Evolutionary conservation across 2,888 invertebrate species (phyloP).

Genomic region (Anarsia innoxiella): DNA sequence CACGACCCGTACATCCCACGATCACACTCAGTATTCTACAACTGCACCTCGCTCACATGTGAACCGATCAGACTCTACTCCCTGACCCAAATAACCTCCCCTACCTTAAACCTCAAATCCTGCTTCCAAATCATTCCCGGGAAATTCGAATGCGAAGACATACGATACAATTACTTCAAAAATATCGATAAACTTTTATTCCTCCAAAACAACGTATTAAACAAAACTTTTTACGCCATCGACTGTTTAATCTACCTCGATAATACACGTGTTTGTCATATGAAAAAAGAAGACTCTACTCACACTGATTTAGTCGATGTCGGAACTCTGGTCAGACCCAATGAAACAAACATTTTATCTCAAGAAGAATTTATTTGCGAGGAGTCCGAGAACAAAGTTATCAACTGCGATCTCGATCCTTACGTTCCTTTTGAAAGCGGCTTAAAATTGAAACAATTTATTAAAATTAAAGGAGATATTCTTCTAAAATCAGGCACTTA

Average conservation of each 20-base stretch:
- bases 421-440: constrained; percentile 41
- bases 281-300: constrained; percentile 31
- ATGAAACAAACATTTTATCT: constrained; percentile 42
- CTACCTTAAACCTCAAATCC: constrained; percentile 32
- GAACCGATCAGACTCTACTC: constrained; percentile 34
- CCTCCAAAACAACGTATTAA: constrained; percentile 37
- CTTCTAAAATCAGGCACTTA: constrained; percentile 42
- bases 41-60: constrained; percentile 43
- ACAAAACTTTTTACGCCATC: constrained; percentile 48
- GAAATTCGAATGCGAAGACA: constrained; percentile 38
- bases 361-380: constrained; percentile 63
- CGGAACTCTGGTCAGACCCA: constrained; percentile 45
- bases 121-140: constrained; percentile 33
- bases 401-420: constrained; percentile 50
- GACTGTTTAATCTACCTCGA: constrained; percentile 57
- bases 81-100: constrained; percentile 40
- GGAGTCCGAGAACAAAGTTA: constrained; percentile 30
- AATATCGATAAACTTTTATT: constrained; percentile 55
- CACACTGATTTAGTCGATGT: constrained; percentile 42
- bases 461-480: constrained; percentile 33
- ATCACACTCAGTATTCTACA: constrained; percentile 35
- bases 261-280: constrained; percentile 51
- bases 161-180: constrained; percentile 50
- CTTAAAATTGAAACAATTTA: constrained; percentile 34
- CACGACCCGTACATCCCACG: constrained; percentile 59